These are phyloP conservation scores for Scomber scombrus DNA, from an alignment of 2,113 vertebrate species.

Conservation along the genomic window DNA sequence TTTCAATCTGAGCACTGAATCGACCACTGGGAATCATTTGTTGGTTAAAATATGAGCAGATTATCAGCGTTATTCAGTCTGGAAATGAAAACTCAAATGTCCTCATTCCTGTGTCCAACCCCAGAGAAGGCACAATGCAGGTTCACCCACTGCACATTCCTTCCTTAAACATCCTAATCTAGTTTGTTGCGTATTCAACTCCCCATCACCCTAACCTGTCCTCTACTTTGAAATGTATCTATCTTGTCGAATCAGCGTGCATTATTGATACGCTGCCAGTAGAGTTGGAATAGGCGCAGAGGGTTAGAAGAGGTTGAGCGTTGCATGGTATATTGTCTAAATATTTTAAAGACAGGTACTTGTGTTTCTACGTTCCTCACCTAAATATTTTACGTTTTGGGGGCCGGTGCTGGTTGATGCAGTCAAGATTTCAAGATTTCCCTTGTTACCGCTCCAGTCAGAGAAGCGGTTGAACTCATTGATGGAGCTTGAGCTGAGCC, in stretches of 20 bases:
- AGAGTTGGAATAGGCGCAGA: neutral
- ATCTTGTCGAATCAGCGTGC: constrained; percentile 11
- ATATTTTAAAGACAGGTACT: constrained; percentile 64
- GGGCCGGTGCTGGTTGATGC: constrained; percentile 4
- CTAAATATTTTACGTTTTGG: constrained; percentile 63
- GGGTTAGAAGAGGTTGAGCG: constrained; percentile 10
- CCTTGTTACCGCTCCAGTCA: neutral
- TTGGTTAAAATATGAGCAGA: neutral
- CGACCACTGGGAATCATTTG: neutral
- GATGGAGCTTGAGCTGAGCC: constrained; percentile 34
- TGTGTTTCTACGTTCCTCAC: constrained; percentile 20
- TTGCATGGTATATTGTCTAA: constrained; percentile 41
- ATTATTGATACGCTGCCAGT: constrained; percentile 57
- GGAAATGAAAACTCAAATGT: neutral
- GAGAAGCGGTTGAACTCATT: constrained; percentile 52
- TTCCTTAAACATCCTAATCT: neutral
- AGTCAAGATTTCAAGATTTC: constrained; percentile 32
- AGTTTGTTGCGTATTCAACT: neutral
- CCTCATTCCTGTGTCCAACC: neutral
- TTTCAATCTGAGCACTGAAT: neutral
- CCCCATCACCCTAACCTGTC: neutral
- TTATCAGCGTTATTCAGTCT: neutral
- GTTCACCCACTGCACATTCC: neutral
- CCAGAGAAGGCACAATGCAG: neutral
- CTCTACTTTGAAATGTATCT: constrained; percentile 29